Evolutionary conservation across 2,113 vertebrate genomes (phyloP).

Genomic region (Prunella fulvescens): DNA sequence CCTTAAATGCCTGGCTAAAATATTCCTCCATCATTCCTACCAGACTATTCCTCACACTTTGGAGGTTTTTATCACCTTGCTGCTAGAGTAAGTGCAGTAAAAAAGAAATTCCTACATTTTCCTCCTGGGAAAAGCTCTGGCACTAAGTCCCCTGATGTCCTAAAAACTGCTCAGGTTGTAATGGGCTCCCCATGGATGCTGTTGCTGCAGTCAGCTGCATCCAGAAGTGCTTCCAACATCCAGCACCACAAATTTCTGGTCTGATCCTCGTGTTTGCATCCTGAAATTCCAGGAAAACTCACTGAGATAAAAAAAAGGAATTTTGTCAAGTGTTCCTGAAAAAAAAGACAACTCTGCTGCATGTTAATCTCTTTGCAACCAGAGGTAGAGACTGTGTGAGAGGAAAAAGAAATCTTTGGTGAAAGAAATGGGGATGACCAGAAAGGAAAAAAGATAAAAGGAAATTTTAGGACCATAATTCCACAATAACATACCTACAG

Average conservation of each 20-base stretch:
- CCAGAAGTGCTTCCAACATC: background rate
- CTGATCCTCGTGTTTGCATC: accelerated
- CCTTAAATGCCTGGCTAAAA: background rate
- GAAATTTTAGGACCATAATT: background rate
- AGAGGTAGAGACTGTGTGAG: background rate
- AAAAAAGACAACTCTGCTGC: background rate
- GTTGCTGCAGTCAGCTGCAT: background rate
- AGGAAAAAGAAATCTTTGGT: conserved; percentile 8
- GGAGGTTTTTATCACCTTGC: background rate
- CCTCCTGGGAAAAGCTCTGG: background rate
- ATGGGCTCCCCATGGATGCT: background rate
- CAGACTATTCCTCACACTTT: background rate
- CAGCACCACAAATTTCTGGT: background rate
- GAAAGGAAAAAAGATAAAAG: background rate
- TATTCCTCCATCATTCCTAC: background rate
- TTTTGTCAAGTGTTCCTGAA: background rate
- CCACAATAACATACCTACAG: background rate
- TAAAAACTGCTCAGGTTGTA: background rate
- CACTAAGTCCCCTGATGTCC: background rate
- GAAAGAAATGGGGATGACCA: background rate
- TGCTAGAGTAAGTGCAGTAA: background rate
- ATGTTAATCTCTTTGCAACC: background rate
- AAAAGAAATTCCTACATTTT: background rate
- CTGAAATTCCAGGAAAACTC: background rate
- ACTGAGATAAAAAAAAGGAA: background rate